Evolutionary conservation across 2,888 invertebrate species (phyloP), one percentile per base, ranked within the genome.

Genomic region (Gibbula magus): DNA sequence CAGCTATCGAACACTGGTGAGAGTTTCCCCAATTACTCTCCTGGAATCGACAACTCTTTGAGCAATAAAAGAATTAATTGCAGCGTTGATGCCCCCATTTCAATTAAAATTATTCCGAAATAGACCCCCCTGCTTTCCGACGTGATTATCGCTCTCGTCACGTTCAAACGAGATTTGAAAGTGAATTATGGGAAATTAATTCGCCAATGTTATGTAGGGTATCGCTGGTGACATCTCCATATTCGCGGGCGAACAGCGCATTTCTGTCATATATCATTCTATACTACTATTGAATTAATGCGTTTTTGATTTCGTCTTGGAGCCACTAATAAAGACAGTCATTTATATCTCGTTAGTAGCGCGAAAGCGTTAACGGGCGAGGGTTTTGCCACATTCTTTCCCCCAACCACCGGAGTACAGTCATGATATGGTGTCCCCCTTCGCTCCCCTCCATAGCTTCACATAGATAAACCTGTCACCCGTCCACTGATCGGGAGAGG

Each of bases 1-100:
- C n/a, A 67, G 77, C 70, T 79, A 79, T 79, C 73, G 67, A 79
- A 79, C 70, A 79, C 73, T 79, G 76, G 66, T 35, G 32, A 53
- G 52, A 66, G 66, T 79, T 76, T 76, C 70, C 75, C 75, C 79
- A 79, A 76, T 79, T 79, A 79, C 79, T 29, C 22, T 45, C 20
- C 61, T 66, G 56, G 74, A 78, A 73, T 75, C 70, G 51, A 56
- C 54, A 35, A 54, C 80, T 74, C 77, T 77, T 56, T 45, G 56
- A 53, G 53, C 53, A 25, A 75, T 75, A 75, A 75, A 53, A 75
- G 75, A 75, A 75, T 75, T 75, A 75, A 75, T 75, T 75, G 75
- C 75, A 54, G 53, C 54, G 75, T 25, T 52, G 35, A 52, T 54
- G 54, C 54, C 29, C 54, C 75, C 75, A 75, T 75, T 75, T 75